Evolutionary conservation across 2,113 vertebrate genomes (phyloP).

Genomic region (Clarias batrachus): DNA sequence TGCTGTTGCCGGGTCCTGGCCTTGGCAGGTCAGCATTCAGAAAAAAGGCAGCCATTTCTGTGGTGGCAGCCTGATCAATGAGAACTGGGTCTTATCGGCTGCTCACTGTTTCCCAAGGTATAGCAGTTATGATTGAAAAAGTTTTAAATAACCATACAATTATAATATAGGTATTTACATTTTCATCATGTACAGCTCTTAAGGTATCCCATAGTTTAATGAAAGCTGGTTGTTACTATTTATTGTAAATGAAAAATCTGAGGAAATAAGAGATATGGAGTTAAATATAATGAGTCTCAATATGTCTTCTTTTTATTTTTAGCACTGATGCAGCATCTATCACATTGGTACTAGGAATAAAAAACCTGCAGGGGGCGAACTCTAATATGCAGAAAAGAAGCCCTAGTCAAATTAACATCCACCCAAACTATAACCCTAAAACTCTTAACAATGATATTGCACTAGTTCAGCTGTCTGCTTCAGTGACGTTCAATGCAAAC

Average conservation of each 20-base stretch:
- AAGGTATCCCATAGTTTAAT: not conserved
- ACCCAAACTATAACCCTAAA: not conserved
- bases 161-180: not conserved
- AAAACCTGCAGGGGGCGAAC: not conserved
- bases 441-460: slow-evolving; percentile 71
- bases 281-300: no score
- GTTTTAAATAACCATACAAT: not conserved
- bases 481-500: slow-evolving; percentile 61
- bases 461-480: slow-evolving; percentile 60
- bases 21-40: slow-evolving; percentile 75
- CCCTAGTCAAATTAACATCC: not conserved
- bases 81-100: slow-evolving; percentile 70
- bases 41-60: slow-evolving; percentile 48
- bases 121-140: not conserved
- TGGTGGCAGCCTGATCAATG: slow-evolving; percentile 72
- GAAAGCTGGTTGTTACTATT: not conserved
- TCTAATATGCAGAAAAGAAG: fast-evolving
- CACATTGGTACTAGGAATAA: no score
- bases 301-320: no score
- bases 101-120: slow-evolving; percentile 71
- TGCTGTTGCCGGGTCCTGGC: slow-evolving; percentile 63
- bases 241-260: no score
- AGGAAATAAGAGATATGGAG: no score
- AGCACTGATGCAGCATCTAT: no score
- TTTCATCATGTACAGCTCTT: not conserved